Percentiles rank a stretch among this genome's conserved stretches.
Conservation (phyloP, 1,140 invertebrate species). For the Apis cerana region DNA sequence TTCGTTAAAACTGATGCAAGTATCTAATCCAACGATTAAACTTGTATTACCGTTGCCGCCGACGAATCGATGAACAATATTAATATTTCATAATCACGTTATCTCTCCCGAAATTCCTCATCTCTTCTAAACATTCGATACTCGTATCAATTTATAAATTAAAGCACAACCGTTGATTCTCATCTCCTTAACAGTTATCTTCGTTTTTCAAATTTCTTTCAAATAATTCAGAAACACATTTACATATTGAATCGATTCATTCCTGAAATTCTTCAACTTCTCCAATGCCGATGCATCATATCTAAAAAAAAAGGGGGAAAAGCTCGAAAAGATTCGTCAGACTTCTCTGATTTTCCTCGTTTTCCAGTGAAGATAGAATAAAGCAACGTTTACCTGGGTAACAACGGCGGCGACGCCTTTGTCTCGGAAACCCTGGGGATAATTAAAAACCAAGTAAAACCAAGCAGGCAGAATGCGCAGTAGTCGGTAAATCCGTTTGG, state of each 20-base stretch:
- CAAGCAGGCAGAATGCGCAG: conserved; percentile 42
- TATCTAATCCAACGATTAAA: background rate
- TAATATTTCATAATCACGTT: background rate
- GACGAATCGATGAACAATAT: background rate
- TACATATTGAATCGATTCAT: conserved; percentile 30
- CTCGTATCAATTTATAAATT: background rate
- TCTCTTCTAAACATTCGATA: no score
- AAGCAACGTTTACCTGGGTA: conserved; percentile 45
- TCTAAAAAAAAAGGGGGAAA: no score
- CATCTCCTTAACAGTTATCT: background rate
- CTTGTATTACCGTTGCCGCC: background rate
- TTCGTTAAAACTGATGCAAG: background rate
- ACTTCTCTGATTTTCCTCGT: background rate
- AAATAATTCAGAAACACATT: background rate
- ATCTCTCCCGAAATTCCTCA: background rate
- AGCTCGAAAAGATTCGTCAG: conserved; percentile 27
- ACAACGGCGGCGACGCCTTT: conserved; percentile 51
- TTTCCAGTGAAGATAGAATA: background rate
- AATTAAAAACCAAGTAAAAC: conserved; percentile 62
- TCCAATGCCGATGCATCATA: conserved; percentile 3
- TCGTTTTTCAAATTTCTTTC: background rate
- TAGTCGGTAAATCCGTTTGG: conserved; percentile 54
- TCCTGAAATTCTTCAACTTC: conserved; percentile 19
- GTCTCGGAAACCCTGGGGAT: conserved; percentile 46
- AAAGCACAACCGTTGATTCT: background rate